phyloP scores from a whole-genome alignment of 2,797 vertebrate species.

The Chelon labrosus region DNA sequence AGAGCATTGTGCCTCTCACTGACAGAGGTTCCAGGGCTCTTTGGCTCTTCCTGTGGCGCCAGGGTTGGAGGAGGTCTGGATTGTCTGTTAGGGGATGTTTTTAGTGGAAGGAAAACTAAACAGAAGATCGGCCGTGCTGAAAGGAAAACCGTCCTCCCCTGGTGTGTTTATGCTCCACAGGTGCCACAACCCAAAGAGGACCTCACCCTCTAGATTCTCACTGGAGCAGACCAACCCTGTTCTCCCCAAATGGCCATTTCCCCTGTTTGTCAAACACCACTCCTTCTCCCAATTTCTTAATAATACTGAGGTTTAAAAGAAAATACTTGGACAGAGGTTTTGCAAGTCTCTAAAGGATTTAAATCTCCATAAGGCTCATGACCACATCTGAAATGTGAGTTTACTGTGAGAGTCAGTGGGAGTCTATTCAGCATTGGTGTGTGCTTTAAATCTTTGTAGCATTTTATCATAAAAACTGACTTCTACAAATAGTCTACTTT shows the following conservation, averaged over 20 bases:
- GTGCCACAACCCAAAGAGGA: slow-evolving; percentile 65
- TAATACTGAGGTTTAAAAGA: not conserved
- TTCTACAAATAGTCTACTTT: not conserved
- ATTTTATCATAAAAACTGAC: not conserved
- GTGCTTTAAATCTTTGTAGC: too few species aligned
- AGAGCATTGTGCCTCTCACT: slow-evolving; percentile 75
- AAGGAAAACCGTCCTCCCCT: slow-evolving; percentile 72
- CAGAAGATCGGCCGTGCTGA: slow-evolving; percentile 65
- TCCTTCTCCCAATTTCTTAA: not conserved
- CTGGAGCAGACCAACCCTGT: slow-evolving; percentile 29
- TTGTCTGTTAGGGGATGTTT: slow-evolving; percentile 82
- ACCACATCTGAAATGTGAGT: not conserved
- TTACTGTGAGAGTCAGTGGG: slow-evolving; percentile 26
- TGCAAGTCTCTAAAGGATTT: not conserved
- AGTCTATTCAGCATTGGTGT: not conserved
- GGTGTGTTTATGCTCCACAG: slow-evolving; percentile 79
- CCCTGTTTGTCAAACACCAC: slow-evolving; percentile 34
- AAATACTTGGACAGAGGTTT: slow-evolving; percentile 1
- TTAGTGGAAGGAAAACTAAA: slow-evolving; percentile 77
- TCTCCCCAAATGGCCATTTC: slow-evolving; percentile 41
- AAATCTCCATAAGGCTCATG: not conserved
- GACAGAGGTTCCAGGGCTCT: slow-evolving; percentile 67
- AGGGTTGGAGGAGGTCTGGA: slow-evolving; percentile 68
- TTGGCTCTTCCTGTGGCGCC: slow-evolving; percentile 75
- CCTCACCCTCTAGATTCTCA: slow-evolving; percentile 52